phyloP scores from a whole-genome alignment of 2,797 vertebrate species.

The Astyanax mexicanus region DNA sequence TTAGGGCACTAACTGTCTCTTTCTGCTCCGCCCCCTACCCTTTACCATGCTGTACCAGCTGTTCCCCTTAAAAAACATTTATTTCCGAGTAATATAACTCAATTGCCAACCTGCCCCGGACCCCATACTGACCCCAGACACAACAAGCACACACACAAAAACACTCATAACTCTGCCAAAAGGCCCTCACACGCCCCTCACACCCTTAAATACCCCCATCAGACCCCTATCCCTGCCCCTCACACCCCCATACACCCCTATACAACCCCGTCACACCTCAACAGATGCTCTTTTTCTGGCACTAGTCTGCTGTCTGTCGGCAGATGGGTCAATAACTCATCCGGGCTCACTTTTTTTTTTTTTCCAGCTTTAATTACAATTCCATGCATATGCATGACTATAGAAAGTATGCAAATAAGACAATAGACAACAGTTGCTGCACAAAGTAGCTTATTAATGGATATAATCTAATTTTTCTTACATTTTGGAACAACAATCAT shows the following conservation, averaged over 20 bases:
- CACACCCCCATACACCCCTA: constrained; percentile 34
- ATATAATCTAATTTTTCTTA: too few relatives aligned
- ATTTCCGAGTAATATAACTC: constrained; percentile 68
- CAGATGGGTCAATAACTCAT: neutral
- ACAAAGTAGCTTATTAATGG: too few relatives aligned
- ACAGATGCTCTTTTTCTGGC: constrained; percentile 72
- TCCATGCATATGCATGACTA: too few relatives aligned
- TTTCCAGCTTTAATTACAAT: neutral
- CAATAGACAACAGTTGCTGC: too few relatives aligned
- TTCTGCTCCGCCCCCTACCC: constrained; percentile 40
- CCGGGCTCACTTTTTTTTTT: neutral
- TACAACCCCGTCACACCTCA: constrained; percentile 51
- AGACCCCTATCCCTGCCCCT: constrained; percentile 49
- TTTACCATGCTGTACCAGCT: constrained; percentile 62
- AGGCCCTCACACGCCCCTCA: constrained; percentile 24
- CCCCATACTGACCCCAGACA: constrained; percentile 51
- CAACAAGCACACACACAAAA: constrained; percentile 57
- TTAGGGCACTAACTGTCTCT: neutral
- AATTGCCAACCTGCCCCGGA: constrained; percentile 9
- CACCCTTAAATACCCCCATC: constrained; percentile 43
- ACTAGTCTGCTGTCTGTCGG: constrained; percentile 20
- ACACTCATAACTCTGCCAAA: constrained; percentile 31
- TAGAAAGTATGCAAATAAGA: too few relatives aligned
- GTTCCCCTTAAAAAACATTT: constrained; percentile 64
- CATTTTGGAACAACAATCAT: too few relatives aligned